Base-by-base conservation (phyloP, 2,797 vertebrate genomes). In the Harpagifer antarcticus region DNA sequence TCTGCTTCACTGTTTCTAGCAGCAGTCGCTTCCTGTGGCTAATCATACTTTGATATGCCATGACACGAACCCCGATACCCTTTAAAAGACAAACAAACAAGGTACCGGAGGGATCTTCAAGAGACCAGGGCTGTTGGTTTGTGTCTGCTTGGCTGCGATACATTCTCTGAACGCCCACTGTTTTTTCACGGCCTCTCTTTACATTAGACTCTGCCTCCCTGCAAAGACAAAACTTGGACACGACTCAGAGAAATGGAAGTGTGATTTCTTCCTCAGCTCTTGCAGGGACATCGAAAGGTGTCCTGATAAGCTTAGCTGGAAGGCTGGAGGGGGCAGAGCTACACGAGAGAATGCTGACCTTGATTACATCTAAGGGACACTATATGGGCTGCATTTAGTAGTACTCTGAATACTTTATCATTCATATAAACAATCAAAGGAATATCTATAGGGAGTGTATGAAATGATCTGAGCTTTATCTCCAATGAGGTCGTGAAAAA, bases 11-110 rank as follows among this genome's bases (percentile, higher is more conserved):
- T 57, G 78, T 88, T 68, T 80, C 42, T 62, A 62, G 74, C 79
- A 71, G 78, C 68, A 80, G 71, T 81, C 82, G 72, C 75, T 90
- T 92, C 83, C 87, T 84, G 84, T 81, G 60, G 75, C 80, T 93
- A 90, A 94, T 91, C 91, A 74, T 56, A 68, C 76, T 82, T 85
- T 77, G 86, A 88, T 90, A 89, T 90, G 89, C 87, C 9, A 14
- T 73, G 83, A 78, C 92, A 93, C 83, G 68, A 78, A 83, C 86
- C 66, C 33, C 49, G 64, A 56, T 82, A 84, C 59, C 81, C 81
- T 88, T 37, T 65, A 70, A 68, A 89, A 87, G 27, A 84, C 52
- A 52, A 91, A 89, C 82, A 87, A 87, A 88, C 85, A 79, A 77
- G 67, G 73, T 74, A 63, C 66, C 44, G 14, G 7, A 55, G 70